Evolutionary conservation across 2,797 vertebrate genomes (phyloP).

Genomic region (Ciconia nigra): DNA sequence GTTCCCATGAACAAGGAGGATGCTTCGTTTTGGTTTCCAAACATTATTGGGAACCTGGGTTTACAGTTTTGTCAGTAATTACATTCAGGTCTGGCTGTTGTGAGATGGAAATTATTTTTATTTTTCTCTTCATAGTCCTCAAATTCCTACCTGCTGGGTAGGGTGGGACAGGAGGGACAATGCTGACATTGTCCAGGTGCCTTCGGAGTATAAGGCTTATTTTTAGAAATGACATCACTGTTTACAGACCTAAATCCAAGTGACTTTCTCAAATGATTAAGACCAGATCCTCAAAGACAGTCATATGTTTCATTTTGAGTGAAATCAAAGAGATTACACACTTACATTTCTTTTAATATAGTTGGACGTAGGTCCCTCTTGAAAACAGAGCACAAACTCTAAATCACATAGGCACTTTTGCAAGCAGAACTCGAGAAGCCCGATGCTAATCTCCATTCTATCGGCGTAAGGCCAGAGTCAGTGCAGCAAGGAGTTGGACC

Average conservation of each 20-base stretch:
- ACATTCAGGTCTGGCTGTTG: background rate
- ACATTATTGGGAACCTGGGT: background rate
- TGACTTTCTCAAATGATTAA: background rate
- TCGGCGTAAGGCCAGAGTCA: background rate
- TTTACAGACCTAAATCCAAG: background rate
- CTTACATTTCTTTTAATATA: background rate
- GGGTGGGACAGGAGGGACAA: background rate
- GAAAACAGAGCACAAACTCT: background rate
- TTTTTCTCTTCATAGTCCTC: background rate
- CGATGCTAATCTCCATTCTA: fast-evolving
- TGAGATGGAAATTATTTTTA: background rate
- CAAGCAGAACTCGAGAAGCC: background rate
- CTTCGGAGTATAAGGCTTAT: background rate
- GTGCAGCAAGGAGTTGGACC: background rate
- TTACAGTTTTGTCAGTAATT: background rate
- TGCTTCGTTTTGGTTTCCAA: constrained; percentile 3
- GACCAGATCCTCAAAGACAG: background rate
- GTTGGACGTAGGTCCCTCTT: background rate
- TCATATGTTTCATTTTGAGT: background rate
- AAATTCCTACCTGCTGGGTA: background rate
- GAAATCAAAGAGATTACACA: background rate
- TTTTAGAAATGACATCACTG: background rate
- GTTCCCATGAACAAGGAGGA: constrained; percentile 21
- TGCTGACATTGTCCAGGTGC: background rate
- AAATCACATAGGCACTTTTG: background rate